phyloP scores from a whole-genome alignment of 2,888 invertebrate genomes.

The Caenorhabditis zanzibari region DNA sequence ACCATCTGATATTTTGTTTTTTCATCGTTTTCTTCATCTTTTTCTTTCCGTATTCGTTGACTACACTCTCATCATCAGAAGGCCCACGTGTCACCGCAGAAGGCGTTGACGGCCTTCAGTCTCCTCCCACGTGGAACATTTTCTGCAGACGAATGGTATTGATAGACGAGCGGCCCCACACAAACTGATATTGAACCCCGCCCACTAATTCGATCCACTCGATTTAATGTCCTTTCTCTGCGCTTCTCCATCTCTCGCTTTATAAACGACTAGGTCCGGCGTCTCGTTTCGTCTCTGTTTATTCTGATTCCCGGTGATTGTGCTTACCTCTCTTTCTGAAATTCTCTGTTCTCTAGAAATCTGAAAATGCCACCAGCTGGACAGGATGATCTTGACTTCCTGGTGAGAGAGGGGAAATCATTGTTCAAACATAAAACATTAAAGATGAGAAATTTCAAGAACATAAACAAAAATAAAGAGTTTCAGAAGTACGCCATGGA shows the following conservation, averaged over 20 bases:
- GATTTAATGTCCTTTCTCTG: constrained; percentile 20
- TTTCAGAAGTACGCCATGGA: constrained; percentile 82
- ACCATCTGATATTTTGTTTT: constrained; percentile 36
- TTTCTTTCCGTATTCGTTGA: constrained; percentile 6
- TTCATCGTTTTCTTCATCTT: constrained; percentile 18
- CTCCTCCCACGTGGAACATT: constrained; percentile 61
- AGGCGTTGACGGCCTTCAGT: constrained; percentile 20
- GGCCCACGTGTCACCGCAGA: constrained; percentile 43
- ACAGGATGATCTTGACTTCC: constrained; percentile 60
- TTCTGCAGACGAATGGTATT: constrained; percentile 34
- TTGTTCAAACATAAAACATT: not conserved
- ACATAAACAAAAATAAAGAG: not conserved
- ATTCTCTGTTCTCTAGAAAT: not conserved
- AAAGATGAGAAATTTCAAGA: not conserved
- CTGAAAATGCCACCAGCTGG: constrained; percentile 65
- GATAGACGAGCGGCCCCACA: constrained; percentile 21
- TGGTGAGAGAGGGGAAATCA: constrained; percentile 51
- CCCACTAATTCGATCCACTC: constrained; percentile 9
- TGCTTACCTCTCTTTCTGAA: not conserved
- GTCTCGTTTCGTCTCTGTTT: constrained; percentile 51
- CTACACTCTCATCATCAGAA: constrained; percentile 35
- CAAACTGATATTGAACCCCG: constrained; percentile 26
- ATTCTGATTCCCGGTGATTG: constrained; percentile 46
- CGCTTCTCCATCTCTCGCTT: constrained; percentile 33
- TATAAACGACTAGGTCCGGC: constrained; percentile 52